Evolutionary conservation across 2,888 invertebrate species (phyloP).

Genomic region (Stenurella melanura): DNA sequence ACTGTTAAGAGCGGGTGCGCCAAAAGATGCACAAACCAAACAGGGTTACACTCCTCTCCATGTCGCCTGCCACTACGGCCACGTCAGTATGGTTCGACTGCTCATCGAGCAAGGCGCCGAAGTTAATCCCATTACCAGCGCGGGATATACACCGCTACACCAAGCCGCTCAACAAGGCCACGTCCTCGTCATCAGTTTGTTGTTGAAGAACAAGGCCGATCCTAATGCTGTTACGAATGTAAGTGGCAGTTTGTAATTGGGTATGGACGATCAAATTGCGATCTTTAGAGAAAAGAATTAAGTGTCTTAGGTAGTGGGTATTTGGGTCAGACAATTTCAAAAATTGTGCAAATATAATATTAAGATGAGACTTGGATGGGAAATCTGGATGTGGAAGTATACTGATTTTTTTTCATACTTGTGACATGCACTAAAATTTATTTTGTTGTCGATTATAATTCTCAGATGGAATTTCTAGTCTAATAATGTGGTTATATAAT

Average conservation of each 20-base stretch:
- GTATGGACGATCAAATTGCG: too few species aligned
- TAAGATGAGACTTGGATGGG: too few species aligned
- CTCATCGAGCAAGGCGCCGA: conserved; percentile 92
- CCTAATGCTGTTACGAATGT: conserved; percentile 97
- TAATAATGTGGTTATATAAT: too few species aligned
- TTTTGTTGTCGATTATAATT: too few species aligned
- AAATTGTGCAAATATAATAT: too few species aligned
- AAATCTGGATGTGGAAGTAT: too few species aligned
- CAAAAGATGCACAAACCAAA: conserved; percentile 82
- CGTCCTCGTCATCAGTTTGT: conserved; percentile 92
- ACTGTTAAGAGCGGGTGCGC: conserved; percentile 86
- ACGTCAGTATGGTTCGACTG: conserved; percentile 92
- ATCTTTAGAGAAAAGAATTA: too few species aligned
- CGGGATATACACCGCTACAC: conserved; percentile 96
- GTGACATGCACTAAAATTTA: too few species aligned
- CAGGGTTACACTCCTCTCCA: conserved; percentile 97
- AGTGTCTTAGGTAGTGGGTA: too few species aligned
- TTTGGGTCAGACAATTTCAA: too few species aligned
- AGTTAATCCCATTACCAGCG: conserved; percentile 85
- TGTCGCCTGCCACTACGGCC: conserved; percentile 97
- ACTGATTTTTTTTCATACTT: too few species aligned
- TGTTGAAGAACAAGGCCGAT: conserved; percentile 94
- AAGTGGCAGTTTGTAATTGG: conserved; percentile 53
- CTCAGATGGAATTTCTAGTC: too few species aligned
- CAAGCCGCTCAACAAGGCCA: conserved; percentile 98